Evolutionary conservation across 2,113 vertebrate species (phyloP), one percentile per base, ranked within the genome.

Genomic region (Rallus limicola): DNA sequence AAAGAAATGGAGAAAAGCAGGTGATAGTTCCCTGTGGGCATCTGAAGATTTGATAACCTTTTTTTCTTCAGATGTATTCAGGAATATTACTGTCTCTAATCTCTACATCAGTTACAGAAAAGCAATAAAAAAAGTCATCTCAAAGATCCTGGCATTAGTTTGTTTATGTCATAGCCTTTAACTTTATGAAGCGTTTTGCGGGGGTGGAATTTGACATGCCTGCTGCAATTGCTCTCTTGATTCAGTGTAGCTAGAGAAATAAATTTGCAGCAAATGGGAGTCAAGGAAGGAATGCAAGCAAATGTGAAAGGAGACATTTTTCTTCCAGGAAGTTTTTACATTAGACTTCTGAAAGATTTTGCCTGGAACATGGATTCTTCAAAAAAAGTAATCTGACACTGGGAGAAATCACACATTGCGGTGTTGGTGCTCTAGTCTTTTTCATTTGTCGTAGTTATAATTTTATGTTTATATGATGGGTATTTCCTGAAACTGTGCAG

Each of bases 261-360:
- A 81, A 70, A 96, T 94, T 59, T 90, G 42, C 50, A 53, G 88
- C 36, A 92, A 94, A 88, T 92, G 79, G 18, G 80, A 93, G 53
- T 90, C 82, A 77, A 86, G 86, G 86, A 62, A 93, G 52, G 86
- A 95, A 90, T 86, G 31, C 58, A 91, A 92, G 62, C 19, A 58
- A 90, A 93, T 92, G 77, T 94, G 44, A 91, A 96, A 95, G 46
- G 34, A 94, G 67, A 63, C 40, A 74, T 85, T 90, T 62, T 97
- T 95, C 50, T 94, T 95, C 69, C 75, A 77, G 69, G 60, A 92
- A 86, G 31, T 58, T 95, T 83, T 95, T 92, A 40, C 38, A 46
- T 64, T 48, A 94, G 64, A 46, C 38, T 94, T 95, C 59, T 90
- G 92, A 92, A 76, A 81, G 85, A 81, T 97, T 96, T 97, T 95